Conservation (phyloP, 2,797 vertebrate species). For the Neosilurus mollespiculum region DNA sequence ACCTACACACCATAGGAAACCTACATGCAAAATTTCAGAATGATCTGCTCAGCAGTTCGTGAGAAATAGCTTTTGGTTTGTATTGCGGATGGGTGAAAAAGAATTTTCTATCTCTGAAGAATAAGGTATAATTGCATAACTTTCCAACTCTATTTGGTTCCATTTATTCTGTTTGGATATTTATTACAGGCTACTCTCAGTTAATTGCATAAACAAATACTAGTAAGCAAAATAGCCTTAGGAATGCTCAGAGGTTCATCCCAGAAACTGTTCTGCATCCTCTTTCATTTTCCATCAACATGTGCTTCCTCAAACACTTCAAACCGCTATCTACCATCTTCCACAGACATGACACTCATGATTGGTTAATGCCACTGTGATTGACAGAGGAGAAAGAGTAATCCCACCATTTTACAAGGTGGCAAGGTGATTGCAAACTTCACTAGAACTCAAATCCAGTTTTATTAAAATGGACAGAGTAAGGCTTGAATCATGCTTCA, state of each 20-base stretch:
- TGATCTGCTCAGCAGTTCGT: too few species aligned
- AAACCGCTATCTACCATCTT: not conserved
- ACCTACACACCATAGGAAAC: too few species aligned
- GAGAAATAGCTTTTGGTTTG: too few species aligned
- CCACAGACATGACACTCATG: not conserved
- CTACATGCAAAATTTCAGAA: too few species aligned
- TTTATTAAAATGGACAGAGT: not conserved
- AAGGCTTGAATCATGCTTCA: not conserved
- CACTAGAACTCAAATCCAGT: not conserved
- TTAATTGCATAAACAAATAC: too few species aligned
- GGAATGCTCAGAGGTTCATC: not conserved
- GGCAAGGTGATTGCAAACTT: not conserved
- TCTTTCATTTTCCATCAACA: not conserved
- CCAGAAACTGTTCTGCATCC: not conserved
- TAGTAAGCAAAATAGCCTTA: too few species aligned
- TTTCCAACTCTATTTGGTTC: not conserved
- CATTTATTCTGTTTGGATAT: not conserved
- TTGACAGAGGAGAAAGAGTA: not conserved
- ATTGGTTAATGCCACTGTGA: not conserved
- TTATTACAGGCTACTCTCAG: too few species aligned
- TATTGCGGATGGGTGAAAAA: too few species aligned
- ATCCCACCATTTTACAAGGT: not conserved
- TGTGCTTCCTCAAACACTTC: not conserved
- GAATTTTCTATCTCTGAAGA: not conserved
- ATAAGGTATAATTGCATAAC: not conserved